Evolutionary conservation across 2,888 invertebrate genomes (phyloP).

Genomic region (Pristionchus mayeri): DNA sequence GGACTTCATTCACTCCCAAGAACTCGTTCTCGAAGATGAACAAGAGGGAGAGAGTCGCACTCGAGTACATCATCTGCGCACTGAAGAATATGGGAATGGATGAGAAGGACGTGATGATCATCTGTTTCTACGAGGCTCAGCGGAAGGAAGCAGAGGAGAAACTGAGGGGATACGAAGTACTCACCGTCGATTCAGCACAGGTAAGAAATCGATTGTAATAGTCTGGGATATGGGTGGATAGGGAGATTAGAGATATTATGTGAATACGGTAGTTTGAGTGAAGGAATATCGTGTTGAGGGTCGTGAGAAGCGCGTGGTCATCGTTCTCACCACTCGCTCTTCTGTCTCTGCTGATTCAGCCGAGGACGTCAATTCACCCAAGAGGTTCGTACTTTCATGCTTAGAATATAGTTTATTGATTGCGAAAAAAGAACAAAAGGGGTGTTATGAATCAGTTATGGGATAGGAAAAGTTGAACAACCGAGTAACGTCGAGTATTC

Average conservation of each 20-base stretch:
- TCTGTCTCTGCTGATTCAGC: too few relatives aligned
- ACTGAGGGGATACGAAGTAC: not conserved
- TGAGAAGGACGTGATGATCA: not conserved
- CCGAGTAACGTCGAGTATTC: too few relatives aligned
- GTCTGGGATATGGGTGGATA: too few relatives aligned
- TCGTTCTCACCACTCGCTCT: constrained; percentile 25
- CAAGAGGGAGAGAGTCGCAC: not conserved
- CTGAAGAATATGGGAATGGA: not conserved
- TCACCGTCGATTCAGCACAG: constrained; percentile 20
- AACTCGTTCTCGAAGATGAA: constrained; percentile 11
- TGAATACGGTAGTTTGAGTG: too few relatives aligned
- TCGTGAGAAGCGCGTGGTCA: constrained; percentile 5
- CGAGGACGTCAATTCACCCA: too few relatives aligned
- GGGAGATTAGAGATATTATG: too few relatives aligned
- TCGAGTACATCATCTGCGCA: not conserved
- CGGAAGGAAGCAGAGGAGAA: not conserved
- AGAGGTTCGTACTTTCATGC: too few relatives aligned
- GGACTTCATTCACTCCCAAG: too few relatives aligned
- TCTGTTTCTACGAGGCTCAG: not conserved
- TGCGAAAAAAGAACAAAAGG: too few relatives aligned
- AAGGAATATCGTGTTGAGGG: not conserved
- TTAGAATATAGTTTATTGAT: too few relatives aligned
- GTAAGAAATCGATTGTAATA: not conserved
- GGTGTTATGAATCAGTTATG: too few relatives aligned
- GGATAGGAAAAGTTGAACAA: too few relatives aligned